These are phyloP conservation scores for Apostichopus leukothele DNA, from an alignment of 53 echinoderm and acorn worm species.

Conservation along the genomic window DNA sequence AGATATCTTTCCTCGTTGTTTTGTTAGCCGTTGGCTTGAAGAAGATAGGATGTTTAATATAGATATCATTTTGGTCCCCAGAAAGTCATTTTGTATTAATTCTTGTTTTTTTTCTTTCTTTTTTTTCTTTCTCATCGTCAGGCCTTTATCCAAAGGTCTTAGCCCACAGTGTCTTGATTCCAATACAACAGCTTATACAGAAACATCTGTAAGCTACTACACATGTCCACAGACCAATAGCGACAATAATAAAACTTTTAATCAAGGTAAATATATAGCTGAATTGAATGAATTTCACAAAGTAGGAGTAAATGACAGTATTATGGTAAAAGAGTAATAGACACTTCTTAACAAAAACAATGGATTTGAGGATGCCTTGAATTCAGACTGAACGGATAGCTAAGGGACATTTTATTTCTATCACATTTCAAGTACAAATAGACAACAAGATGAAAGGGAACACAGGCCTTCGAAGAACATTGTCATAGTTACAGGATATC, in stretches of 20 bases:
- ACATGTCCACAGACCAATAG: constrained; percentile 69
- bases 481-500: too few relatives aligned
- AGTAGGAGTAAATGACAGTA: too few relatives aligned
- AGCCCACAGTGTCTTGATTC: constrained; percentile 73
- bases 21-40: not conserved
- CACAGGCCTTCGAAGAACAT: too few relatives aligned
- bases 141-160: constrained; percentile 16
- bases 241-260: constrained; percentile 77
- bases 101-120: not conserved
- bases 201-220: constrained; percentile 72
- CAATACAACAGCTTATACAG: constrained; percentile 55
- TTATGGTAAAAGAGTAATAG: too few relatives aligned
- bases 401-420: too few relatives aligned
- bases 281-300: too few relatives aligned
- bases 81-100: not conserved
- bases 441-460: too few relatives aligned
- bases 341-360: too few relatives aligned
- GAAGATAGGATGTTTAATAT: too few relatives aligned
- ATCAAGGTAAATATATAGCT: constrained; percentile 63
- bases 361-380: too few relatives aligned
- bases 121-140: not conserved
- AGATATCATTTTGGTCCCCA: not conserved
- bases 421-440: too few relatives aligned
- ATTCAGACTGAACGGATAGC: too few relatives aligned
- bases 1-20: not conserved